Base-by-base conservation (phyloP, 2,888 invertebrate genomes). In the Hirtodrosophila trivittata region DNA sequence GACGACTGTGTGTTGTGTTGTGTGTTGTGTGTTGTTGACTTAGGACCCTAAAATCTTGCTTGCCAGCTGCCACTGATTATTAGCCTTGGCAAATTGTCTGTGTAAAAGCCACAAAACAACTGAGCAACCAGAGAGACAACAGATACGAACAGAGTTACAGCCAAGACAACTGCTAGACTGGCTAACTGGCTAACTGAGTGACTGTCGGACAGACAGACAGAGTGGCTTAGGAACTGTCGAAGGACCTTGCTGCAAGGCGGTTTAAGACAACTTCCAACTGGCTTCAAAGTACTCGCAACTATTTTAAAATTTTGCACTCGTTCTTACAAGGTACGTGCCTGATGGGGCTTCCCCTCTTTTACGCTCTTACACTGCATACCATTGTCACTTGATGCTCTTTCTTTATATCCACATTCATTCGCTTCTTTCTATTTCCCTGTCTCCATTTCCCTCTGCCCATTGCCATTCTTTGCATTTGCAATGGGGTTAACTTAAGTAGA, bases 241-340 rank as follows among this genome's bases (percentile, higher is more conserved):
- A 47, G 42, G n/a, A 9, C 25, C 25, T 28, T 13, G 32, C 38
- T 45, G 7, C 38, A 18, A 26, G 46, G 12, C 32, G 33, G 30
- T 14, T 26, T 26, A 46, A 39, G 50, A 58, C 57, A 64, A 70
- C 52, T 52, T 43, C 8, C 38, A 7, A 28, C 9, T 49, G 57
- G 46, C 55, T 45, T 49, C 12, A 55, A 59, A 75, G 63, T 56
- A 47, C 62, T 52, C 39, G 45, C 55, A 66, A 75, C 75, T 77
- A 65, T 65, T 76, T 78, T 62, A 59, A 63, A 59, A 78, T 71
- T 76, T 71, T 63, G 43, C 54, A 75, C 76, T 76, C 75, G 78
- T 65, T 67, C 65, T 65, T 46, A 32, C 49, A 56, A 26, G 45
- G 68, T 67, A 78, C 78, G 75, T 76, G 65, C 70, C 57, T 43